A percentile compares a stretch with the other conserved stretches of the same genome.
Conservation (phyloP, 2,888 invertebrate species). For the Theodoxus fluviatilis region DNA sequence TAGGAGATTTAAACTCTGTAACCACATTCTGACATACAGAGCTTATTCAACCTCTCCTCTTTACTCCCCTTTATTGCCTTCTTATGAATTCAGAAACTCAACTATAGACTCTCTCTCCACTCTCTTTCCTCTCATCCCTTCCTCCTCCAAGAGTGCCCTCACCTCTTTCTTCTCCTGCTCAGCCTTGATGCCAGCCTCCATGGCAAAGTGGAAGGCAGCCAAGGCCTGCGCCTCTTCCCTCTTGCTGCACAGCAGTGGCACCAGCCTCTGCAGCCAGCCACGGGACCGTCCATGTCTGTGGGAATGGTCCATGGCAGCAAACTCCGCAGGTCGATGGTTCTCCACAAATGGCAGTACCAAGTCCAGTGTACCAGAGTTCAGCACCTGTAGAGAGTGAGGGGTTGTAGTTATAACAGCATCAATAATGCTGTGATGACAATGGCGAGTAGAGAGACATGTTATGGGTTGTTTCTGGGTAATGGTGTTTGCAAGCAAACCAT, state of each 20-base stretch:
- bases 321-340: conserved; percentile 91
- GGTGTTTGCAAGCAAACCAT: no score
- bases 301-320: conserved; percentile 78
- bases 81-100: background rate
- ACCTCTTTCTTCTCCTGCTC: conserved; percentile 65
- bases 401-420: no score
- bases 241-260: conserved; percentile 93
- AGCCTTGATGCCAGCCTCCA: conserved; percentile 98
- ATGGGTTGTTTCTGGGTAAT: no score
- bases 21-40: no score
- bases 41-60: no score
- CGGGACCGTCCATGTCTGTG: conserved; percentile 96
- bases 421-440: no score
- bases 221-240: conserved; percentile 94
- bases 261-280: conserved; percentile 89
- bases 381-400: no score
- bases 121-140: background rate
- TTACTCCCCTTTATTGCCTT: background rate
- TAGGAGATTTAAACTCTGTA: no score
- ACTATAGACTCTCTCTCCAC: no score
- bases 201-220: conserved; percentile 96
- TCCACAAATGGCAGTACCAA: conserved; percentile 97
- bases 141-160: conserved; percentile 20
- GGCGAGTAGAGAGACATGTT: no score
- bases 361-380: conserved; percentile 92